Percentiles rank a stretch among this genome's conserved stretches.
phyloP scores from a whole-genome alignment of 1,140 invertebrate species.

The Bombus affinis region DNA sequence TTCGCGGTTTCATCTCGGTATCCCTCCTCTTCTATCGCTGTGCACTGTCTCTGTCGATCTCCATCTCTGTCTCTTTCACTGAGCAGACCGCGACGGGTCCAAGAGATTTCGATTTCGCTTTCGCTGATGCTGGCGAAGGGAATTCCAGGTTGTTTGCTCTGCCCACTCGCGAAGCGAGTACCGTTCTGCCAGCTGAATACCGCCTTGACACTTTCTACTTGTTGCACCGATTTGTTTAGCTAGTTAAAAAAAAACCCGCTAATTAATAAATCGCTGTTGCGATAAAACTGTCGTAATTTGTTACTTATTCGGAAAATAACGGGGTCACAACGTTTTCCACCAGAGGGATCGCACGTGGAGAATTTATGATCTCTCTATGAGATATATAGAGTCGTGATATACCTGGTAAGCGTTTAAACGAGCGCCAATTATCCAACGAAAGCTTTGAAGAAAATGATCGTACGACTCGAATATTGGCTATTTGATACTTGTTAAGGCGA shows the following conservation, averaged over 20 bases:
- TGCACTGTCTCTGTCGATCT: too few relatives aligned
- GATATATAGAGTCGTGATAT: background rate
- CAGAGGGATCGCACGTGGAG: too few relatives aligned
- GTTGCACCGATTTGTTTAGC: background rate
- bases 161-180: constrained; percentile 27
- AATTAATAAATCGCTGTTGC: background rate
- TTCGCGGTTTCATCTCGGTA: too few relatives aligned
- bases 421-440: background rate
- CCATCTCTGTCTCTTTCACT: background rate
- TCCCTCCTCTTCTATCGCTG: background rate
- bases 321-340: background rate
- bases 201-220: background rate
- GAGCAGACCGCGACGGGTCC: background rate
- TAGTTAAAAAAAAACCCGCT: background rate
- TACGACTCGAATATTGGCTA: background rate
- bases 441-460: background rate
- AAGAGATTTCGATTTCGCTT: constrained; percentile 62
- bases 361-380: background rate
- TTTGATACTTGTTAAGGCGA: background rate
- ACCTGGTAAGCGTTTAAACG: background rate
- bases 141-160: background rate
- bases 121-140: constrained; percentile 33
- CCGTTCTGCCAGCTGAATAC: background rate
- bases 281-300: background rate
- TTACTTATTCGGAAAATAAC: too few relatives aligned